These are phyloP conservation scores for Archilochus colubris DNA, from an alignment of 2,113 vertebrate species.

Conservation along the genomic window DNA sequence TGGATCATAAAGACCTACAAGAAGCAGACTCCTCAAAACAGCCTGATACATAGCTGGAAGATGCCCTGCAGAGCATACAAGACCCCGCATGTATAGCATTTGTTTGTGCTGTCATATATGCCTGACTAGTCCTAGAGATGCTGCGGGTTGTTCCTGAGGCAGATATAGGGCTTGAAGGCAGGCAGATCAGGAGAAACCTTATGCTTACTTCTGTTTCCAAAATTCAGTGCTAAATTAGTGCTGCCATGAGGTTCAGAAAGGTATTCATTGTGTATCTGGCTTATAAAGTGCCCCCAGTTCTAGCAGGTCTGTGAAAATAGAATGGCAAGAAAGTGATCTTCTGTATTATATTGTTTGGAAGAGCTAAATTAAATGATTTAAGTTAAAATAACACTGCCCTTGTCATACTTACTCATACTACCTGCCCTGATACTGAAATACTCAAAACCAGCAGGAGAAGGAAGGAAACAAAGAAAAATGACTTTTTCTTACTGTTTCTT, in stretches of 20 bases:
- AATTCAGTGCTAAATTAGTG: background rate
- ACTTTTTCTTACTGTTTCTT: background rate
- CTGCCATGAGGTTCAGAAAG: background rate
- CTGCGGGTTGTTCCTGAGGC: background rate
- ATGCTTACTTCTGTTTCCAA: background rate
- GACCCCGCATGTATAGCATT: background rate
- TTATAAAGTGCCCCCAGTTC: background rate
- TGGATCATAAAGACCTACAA: background rate
- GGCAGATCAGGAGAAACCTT: background rate
- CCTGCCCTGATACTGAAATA: background rate
- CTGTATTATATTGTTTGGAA: background rate
- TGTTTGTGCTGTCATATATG: background rate
- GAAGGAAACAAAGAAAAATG: background rate
- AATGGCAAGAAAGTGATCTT: background rate
- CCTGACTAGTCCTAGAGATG: background rate
- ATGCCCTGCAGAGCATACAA: background rate
- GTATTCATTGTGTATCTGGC: background rate
- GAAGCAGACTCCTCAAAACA: background rate
- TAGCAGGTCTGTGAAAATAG: background rate
- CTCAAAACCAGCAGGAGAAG: background rate
- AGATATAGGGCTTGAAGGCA: background rate
- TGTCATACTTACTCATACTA: background rate
- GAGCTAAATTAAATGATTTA: background rate
- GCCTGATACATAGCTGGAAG: background rate
- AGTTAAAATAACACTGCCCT: background rate